Percentiles rank a stretch among this genome's conserved stretches.
These are phyloP conservation scores for Mormoops blainvillei DNA, from an alignment of 2,113 vertebrate genomes.

Conservation along the genomic window DNA sequence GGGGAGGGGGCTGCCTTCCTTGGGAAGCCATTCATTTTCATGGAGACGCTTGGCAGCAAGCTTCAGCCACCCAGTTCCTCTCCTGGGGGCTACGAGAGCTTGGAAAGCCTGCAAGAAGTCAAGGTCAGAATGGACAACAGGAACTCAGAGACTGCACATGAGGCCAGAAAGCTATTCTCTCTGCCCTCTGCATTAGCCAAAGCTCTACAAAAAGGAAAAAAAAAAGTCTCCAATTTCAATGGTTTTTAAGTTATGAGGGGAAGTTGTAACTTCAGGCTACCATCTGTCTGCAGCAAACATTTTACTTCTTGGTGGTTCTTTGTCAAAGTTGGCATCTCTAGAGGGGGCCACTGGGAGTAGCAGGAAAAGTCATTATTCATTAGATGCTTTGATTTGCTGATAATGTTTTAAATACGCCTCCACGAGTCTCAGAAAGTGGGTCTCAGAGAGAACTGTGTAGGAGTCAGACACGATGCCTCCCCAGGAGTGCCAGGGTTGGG, in stretches of 20 bases:
- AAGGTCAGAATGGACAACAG: slow-evolving; percentile 23
- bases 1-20: not conserved
- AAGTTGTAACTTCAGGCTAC: slow-evolving; percentile 75
- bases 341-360: slow-evolving; percentile 69
- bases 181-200: slow-evolving; percentile 50
- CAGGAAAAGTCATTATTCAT: slow-evolving; percentile 73
- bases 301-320: slow-evolving; percentile 71
- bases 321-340: slow-evolving; percentile 70
- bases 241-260: slow-evolving; percentile 70
- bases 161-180: slow-evolving; percentile 32
- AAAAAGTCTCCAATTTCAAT: slow-evolving; percentile 56
- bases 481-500: not conserved
- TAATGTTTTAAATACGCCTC: slow-evolving; percentile 67
- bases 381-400: slow-evolving; percentile 54
- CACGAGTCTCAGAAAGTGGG: slow-evolving; percentile 45
- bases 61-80: slow-evolving; percentile 45
- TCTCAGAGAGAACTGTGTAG: not conserved
- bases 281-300: slow-evolving; percentile 75
- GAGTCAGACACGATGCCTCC: not conserved
- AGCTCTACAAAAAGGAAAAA: not conserved
- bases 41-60: not conserved
- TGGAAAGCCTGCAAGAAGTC: slow-evolving; percentile 30
- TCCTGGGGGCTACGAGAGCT: slow-evolving; percentile 30
- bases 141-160: slow-evolving; percentile 18
- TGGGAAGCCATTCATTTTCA: slow-evolving; percentile 35